Conservation (phyloP, 30 jellyfish, hydroid and myxozoan genomes). For the Chironex yamaguchii region DNA sequence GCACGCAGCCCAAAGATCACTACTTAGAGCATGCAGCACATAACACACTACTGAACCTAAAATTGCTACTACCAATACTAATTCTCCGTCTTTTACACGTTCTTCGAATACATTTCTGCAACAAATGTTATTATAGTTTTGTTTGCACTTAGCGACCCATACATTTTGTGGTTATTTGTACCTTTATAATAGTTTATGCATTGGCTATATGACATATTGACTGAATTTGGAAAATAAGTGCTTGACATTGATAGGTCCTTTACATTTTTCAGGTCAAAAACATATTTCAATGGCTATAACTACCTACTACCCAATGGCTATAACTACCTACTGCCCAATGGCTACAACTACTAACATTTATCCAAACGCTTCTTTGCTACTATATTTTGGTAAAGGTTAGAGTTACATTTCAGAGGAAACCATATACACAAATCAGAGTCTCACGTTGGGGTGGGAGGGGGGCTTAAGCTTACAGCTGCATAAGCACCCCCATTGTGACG, state of each 20-base stretch:
- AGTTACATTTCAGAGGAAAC: background rate
- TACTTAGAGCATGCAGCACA: too few relatives aligned
- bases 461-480: too few relatives aligned
- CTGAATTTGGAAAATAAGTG: background rate
- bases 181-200: background rate
- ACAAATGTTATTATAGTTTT: background rate
- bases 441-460: too few relatives aligned
- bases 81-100: too few relatives aligned
- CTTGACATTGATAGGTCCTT: background rate
- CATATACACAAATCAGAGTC: background rate
- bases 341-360: background rate
- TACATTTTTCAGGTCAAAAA: background rate
- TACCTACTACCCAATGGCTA: background rate
- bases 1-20: too few relatives aligned
- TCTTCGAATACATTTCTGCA: background rate
- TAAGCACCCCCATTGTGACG: too few relatives aligned
- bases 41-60: too few relatives aligned
- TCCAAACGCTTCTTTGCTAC: background rate
- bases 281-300: background rate
- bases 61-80: too few relatives aligned
- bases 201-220: background rate
- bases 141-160: background rate
- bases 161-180: background rate
- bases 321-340: background rate
- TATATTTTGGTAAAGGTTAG: background rate